These are phyloP conservation scores for Pycnonotus jocosus DNA, from an alignment of 2,113 vertebrate species.

Conservation along the genomic window DNA sequence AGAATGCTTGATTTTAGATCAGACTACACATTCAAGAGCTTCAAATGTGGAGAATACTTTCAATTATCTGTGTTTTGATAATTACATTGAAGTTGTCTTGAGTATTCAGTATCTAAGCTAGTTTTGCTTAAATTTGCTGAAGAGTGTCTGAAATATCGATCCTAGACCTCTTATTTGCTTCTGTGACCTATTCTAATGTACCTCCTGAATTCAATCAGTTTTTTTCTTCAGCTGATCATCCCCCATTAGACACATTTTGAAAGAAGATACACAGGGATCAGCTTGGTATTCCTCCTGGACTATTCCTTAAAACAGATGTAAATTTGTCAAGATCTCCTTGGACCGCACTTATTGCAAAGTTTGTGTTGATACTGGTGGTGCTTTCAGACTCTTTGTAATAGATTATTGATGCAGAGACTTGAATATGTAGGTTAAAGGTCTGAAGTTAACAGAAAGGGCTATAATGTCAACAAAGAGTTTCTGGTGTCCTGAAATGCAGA, in stretches of 20 bases:
- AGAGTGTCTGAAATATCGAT: neutral
- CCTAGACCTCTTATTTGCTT: neutral
- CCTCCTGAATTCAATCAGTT: neutral
- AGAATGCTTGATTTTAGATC: neutral
- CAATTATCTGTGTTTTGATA: neutral
- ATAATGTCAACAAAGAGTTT: neutral
- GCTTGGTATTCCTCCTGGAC: neutral
- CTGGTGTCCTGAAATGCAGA: neutral
- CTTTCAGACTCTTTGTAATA: neutral
- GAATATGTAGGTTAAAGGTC: neutral
- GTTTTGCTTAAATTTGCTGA: neutral
- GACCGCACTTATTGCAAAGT: neutral
- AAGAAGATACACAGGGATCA: neutral
- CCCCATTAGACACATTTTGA: neutral
- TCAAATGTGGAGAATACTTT: neutral
- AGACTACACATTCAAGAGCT: neutral
- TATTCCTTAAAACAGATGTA: neutral
- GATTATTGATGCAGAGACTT: neutral
- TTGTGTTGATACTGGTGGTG: neutral
- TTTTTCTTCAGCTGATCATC: neutral
- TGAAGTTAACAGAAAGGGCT: neutral
- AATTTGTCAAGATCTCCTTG: neutral
- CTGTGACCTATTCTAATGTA: neutral
- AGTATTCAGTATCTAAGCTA: neutral
- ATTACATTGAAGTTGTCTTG: neutral